A percentile compares a stretch with the other conserved stretches of the same genome.
Conservation (phyloP, 2,888 invertebrate genomes). For the Megalurothrips usitatus region DNA sequence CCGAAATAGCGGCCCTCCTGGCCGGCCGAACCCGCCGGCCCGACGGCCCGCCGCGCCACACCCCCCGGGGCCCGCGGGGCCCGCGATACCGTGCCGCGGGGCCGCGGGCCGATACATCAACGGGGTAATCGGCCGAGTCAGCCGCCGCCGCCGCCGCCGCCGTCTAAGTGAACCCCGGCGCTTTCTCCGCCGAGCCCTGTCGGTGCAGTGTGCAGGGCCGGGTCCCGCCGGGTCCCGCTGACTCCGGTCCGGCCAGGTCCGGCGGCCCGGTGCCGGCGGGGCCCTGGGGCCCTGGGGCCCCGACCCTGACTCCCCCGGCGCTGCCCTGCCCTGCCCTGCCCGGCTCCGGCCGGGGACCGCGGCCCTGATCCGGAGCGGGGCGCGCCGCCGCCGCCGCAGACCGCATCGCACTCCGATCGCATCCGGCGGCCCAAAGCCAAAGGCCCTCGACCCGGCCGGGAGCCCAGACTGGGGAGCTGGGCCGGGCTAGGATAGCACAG, state of each 20-base stretch:
- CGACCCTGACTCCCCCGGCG: neutral
- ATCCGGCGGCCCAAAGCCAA: neutral
- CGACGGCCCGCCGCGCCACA: neutral
- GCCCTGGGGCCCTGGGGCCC: no score
- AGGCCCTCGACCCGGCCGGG: neutral
- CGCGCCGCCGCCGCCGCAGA: neutral
- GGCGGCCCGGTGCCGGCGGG: no score
- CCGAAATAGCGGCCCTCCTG: neutral
- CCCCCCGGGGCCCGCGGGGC: neutral
- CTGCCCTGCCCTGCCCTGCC: neutral
- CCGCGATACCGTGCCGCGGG: neutral
- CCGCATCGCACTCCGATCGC: neutral
- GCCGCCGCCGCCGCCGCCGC: neutral
- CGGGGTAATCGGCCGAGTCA: neutral
- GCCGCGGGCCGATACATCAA: constrained; percentile 12
- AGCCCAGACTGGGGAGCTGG: neutral
- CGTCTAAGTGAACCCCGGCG: neutral
- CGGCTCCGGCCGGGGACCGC: neutral
- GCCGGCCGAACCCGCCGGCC: neutral
- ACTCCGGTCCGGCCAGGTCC: neutral
- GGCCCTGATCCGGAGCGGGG: neutral
- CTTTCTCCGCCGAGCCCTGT: neutral
- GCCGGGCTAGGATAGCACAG: no score
- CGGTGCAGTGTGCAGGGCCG: neutral
- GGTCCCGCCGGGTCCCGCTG: neutral